These are phyloP conservation scores for Prunella fulvescens DNA, from an alignment of 2,113 vertebrate genomes.

Conservation along the genomic window DNA sequence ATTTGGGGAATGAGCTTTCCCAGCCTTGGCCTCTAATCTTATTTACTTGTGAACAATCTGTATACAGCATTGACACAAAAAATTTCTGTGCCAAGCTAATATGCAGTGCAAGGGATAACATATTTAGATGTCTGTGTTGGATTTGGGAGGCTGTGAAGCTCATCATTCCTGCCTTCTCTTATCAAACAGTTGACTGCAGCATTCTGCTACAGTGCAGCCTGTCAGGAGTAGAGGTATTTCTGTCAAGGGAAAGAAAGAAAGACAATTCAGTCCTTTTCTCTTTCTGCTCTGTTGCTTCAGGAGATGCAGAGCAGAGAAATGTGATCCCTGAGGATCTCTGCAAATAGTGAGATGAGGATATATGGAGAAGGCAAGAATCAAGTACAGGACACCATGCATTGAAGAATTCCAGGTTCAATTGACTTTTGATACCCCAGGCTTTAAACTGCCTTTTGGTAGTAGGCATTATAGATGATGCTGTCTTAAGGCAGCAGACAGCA, in stretches of 20 bases:
- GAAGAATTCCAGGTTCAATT: not conserved
- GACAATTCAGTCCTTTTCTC: conserved; percentile 1
- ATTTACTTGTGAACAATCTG: not conserved
- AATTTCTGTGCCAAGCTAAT: not conserved
- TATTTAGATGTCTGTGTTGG: not conserved
- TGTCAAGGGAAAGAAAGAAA: not conserved
- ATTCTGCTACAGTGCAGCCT: not conserved
- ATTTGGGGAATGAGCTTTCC: not conserved
- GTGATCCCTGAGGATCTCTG: conserved; percentile 2
- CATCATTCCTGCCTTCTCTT: not conserved
- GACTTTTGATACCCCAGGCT: not conserved
- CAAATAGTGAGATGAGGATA: not conserved
- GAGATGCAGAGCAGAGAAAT: conserved; percentile 9
- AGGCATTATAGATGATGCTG: not conserved
- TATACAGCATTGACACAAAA: not conserved
- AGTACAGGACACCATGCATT: not conserved
- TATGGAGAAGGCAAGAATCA: not conserved
- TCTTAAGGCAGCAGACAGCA: not conserved
- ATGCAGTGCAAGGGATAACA: not conserved
- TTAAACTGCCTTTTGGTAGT: not conserved
- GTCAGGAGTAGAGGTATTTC: not conserved
- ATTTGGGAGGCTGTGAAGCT: not conserved
- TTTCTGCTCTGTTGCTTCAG: conserved; percentile 1
- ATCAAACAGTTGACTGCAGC: not conserved
- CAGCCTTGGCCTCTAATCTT: not conserved